Percentiles rank a stretch among this genome's conserved stretches.
phyloP scores from a whole-genome alignment of 1,140 invertebrate genomes.

The Heliconius hewitsoni region DNA sequence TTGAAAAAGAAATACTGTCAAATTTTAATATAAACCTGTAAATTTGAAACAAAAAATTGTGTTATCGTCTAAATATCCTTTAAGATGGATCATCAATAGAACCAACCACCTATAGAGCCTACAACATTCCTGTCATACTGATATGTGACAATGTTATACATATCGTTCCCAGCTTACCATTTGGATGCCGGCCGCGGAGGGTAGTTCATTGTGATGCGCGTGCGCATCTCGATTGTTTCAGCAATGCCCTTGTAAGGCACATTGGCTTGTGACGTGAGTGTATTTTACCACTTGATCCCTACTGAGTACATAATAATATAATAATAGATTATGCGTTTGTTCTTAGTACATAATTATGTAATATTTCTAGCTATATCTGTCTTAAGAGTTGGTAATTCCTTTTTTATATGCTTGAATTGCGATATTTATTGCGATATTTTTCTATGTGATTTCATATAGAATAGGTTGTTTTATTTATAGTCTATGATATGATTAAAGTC shows the following conservation, averaged over 20 bases:
- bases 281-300: constrained; percentile 27
- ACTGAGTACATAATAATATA: neutral
- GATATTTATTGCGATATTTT: neutral
- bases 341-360: neutral
- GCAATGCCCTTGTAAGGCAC: constrained; percentile 31
- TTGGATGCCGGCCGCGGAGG: constrained; percentile 47
- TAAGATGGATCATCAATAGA: neutral
- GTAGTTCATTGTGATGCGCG: constrained; percentile 29
- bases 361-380: neutral
- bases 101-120: neutral
- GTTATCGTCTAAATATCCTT: neutral
- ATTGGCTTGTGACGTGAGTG: constrained; percentile 25
- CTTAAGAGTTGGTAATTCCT: neutral
- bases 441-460: no score
- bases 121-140: neutral
- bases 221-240: constrained; percentile 30
- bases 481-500: no score
- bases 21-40: neutral
- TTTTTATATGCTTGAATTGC: neutral
- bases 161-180: constrained; percentile 42
- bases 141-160: constrained; percentile 37
- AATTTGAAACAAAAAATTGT: neutral
- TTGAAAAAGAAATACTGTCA: no score
- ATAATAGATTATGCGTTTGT: neutral
- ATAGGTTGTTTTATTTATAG: no score